A percentile compares a stretch with the other conserved stretches of the same genome.
These are phyloP conservation scores for Andrena chrysosceles DNA, from an alignment of 2,888 invertebrate species.

Conservation along the genomic window DNA sequence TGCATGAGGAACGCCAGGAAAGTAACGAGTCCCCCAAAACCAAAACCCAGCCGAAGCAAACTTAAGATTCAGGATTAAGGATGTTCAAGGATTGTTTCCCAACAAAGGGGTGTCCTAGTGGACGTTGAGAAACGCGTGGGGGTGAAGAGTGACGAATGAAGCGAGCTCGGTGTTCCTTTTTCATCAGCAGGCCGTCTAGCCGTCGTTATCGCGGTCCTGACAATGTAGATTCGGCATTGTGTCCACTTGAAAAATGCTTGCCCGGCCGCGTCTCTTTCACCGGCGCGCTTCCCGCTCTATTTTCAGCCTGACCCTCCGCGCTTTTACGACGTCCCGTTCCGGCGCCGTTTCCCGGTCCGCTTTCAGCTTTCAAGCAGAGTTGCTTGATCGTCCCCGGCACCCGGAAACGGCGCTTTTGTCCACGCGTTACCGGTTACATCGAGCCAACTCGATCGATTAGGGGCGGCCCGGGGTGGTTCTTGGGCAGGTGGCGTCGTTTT, in stretches of 20 bases:
- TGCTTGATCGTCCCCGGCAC: constrained; percentile 46
- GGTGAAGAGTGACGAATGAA: constrained; percentile 74
- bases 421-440: constrained; percentile 70
- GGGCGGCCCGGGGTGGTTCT: constrained; percentile 53
- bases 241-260: constrained; percentile 69
- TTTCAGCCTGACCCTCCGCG: constrained; percentile 37
- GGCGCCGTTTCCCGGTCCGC: constrained; percentile 32
- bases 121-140: constrained; percentile 73
- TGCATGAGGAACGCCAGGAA: neutral
- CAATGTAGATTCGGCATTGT: constrained; percentile 77
- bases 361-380: constrained; percentile 34
- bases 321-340: constrained; percentile 30
- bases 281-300: constrained; percentile 62
- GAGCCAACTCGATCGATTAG: constrained; percentile 71
- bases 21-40: neutral
- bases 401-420: constrained; percentile 72
- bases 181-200: constrained; percentile 36
- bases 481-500: constrained; percentile 73
- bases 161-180: constrained; percentile 64
- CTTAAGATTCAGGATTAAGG: constrained; percentile 57
- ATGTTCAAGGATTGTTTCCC: constrained; percentile 58
- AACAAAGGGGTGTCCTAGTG: constrained; percentile 41
- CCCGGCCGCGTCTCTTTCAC: constrained; percentile 47
- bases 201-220: constrained; percentile 54
- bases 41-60: neutral